These are phyloP conservation scores for Microctonus aethiopoides DNA, from an alignment of 2,888 invertebrate species.

Conservation along the genomic window DNA sequence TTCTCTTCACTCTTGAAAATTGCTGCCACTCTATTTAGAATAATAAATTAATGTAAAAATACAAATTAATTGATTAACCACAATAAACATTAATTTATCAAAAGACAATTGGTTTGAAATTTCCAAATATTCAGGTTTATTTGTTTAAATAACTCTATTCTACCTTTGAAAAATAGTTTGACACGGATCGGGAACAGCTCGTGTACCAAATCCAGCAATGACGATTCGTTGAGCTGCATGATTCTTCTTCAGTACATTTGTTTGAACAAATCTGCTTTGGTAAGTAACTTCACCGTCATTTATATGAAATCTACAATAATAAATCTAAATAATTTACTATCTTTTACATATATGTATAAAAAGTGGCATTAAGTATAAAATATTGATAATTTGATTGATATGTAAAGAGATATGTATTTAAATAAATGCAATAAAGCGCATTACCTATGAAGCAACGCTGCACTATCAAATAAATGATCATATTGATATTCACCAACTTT, in stretches of 20 bases:
- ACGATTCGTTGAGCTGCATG: constrained; percentile 84
- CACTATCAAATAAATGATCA: constrained; percentile 90
- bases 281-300: constrained; percentile 80
- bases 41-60: no score
- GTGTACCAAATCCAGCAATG: constrained; percentile 86
- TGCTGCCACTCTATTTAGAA: constrained; percentile 73
- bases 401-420: no score
- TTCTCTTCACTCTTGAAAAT: constrained; percentile 76
- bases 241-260: constrained; percentile 78
- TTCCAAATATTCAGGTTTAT: no score
- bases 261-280: constrained; percentile 80
- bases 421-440: no score
- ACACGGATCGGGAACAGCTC: constrained; percentile 81
- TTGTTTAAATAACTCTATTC: no score
- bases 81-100: no score
- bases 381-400: no score
- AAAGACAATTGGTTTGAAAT: no score
- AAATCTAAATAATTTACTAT: no score
- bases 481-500: constrained; percentile 83
- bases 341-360: no score
- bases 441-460: constrained; percentile 83
- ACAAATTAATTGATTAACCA: no score
- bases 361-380: no score
- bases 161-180: constrained; percentile 61
- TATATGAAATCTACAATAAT: constrained; percentile 79